Evolutionary conservation across 1,140 invertebrate genomes (phyloP).

Genomic region (Theocolax elegans): DNA sequence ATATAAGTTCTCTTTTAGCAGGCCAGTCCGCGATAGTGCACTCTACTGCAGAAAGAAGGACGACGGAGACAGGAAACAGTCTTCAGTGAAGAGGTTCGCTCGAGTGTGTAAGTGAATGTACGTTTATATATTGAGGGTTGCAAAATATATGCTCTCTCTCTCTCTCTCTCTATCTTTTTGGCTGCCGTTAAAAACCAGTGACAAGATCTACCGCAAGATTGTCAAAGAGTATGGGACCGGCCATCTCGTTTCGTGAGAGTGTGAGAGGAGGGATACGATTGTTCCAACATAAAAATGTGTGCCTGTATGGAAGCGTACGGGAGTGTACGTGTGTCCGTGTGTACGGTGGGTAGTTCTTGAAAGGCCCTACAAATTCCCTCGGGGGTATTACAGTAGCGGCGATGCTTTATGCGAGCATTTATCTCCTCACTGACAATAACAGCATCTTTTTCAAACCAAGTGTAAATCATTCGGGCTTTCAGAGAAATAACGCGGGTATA

Average conservation of each 20-base stretch:
- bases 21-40: slow-evolving; percentile 47
- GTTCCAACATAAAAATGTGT: slow-evolving; percentile 27
- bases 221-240: background rate
- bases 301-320: too few species aligned
- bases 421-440: slow-evolving; percentile 41
- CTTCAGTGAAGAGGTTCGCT: slow-evolving; percentile 10
- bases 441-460: slow-evolving; percentile 39
- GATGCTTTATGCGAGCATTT: slow-evolving; percentile 37
- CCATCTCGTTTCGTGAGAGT: background rate
- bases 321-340: background rate
- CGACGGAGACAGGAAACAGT: slow-evolving; percentile 25
- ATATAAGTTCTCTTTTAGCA: background rate
- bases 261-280: slow-evolving; percentile 21
- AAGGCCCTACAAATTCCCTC: slow-evolving; percentile 40
- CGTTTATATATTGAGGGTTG: slow-evolving; percentile 27
- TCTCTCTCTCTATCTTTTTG: too few species aligned
- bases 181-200: slow-evolving; percentile 18
- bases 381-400: slow-evolving; percentile 30
- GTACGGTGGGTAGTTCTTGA: slow-evolving; percentile 24
- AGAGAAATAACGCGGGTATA: background rate
- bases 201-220: slow-evolving; percentile 40
- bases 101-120: background rate
- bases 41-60: slow-evolving; percentile 15
- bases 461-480: slow-evolving; percentile 38
- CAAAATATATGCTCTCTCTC: slow-evolving; percentile 4